Evolutionary conservation across 2,113 vertebrate genomes (phyloP).

Genomic region (Lanius collurio): DNA sequence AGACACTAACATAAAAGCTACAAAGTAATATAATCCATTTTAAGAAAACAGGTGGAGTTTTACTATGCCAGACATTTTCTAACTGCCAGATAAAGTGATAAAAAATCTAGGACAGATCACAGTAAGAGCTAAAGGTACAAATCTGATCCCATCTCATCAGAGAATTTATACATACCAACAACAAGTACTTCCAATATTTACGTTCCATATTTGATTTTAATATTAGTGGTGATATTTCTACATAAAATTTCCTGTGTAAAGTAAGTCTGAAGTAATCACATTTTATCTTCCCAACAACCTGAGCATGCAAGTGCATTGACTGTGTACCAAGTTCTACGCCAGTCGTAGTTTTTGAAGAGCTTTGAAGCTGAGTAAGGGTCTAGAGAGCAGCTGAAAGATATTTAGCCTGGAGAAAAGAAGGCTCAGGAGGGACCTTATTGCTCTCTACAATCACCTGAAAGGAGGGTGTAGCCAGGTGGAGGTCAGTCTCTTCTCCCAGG

Average conservation of each 20-base stretch:
- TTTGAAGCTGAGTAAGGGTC: neutral
- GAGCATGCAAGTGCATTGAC: neutral
- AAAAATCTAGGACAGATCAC: neutral
- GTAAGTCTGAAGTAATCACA: neutral
- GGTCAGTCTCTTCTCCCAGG: neutral
- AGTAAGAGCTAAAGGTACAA: neutral
- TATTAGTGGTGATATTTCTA: neutral
- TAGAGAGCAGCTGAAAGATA: neutral
- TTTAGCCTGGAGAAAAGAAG: neutral
- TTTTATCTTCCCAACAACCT: neutral
- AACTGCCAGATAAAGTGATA: neutral
- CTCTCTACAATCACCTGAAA: neutral
- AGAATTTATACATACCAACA: neutral
- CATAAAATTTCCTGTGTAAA: neutral
- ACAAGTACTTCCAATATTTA: neutral
- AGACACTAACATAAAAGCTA: neutral
- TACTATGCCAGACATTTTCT: neutral
- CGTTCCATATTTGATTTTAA: neutral
- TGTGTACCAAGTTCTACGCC: neutral
- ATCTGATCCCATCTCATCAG: accelerated
- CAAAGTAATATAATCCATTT: neutral
- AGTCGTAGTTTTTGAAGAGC: neutral
- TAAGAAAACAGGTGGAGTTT: neutral
- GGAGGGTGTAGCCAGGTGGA: neutral
- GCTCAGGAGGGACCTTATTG: neutral